Evolutionary conservation across 1,140 invertebrate species (phyloP), one percentile per base, ranked within the genome.

Genomic region (Euschistus heros): DNA sequence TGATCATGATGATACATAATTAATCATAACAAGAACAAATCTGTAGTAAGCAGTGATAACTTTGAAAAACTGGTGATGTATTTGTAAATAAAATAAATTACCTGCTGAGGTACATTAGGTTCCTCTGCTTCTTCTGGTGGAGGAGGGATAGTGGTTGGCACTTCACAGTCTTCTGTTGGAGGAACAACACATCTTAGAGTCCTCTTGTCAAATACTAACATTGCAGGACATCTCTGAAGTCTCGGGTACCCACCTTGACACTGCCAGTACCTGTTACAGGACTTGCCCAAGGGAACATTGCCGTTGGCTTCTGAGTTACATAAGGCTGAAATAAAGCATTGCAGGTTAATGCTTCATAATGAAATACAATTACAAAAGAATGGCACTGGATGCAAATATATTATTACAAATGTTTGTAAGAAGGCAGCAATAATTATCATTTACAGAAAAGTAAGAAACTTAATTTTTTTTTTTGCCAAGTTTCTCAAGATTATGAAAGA

Each of bases 201-300:
- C 60, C 86, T 79, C 68, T 88, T 83, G 77, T 93, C 91, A 76
- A 94, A 93, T 1, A 93, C 91, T 67, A 94, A 75, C 84, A 91
- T 92, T 27, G 91, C 91, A 0, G 91, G 90, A 74, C 91, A 93
- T 52, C 91, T 79, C 73, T 93, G 90, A 0, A 94, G 82, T 68
- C 91, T 84, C 20, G 91, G 91, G 74, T 94, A 94, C 3, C 91
- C 92, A 33, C 91, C 91, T 74, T 94, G 91, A 72, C 91, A 94
- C 70, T 92, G 87, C 91, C 92, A 94, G 76, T 93, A 94, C 26
- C 91, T 81, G 76, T 92, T 92, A 80, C 91, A 94, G 4, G 89
- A 92, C 76, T 94, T 93, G 69, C 91, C 91, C 26, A 90, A 75
- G 10, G 83, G 80, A 6, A 86, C 84, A 70, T 86, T 86, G 65